phyloP scores from a whole-genome alignment of 2,113 vertebrate species.

The Brienomyrus brachyistius region DNA sequence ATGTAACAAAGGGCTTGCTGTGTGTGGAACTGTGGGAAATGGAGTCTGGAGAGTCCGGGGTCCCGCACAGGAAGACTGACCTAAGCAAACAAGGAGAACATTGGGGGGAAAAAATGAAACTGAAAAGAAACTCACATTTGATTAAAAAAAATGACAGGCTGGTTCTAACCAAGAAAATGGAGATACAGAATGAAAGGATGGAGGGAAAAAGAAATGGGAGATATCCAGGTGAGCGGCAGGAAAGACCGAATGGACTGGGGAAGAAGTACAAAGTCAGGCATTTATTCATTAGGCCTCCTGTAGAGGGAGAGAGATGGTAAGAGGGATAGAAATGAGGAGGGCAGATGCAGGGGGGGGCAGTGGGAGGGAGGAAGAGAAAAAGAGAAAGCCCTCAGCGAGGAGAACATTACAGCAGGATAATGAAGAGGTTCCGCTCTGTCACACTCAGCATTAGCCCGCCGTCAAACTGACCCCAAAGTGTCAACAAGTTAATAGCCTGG shows the following conservation, averaged over 20 bases:
- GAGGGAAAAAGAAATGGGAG: constrained; percentile 24
- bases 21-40: not conserved
- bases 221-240: constrained; percentile 9
- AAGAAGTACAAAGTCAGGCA: not conserved
- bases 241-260: not conserved
- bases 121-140: not conserved
- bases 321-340: not conserved
- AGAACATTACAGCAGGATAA: constrained; percentile 62
- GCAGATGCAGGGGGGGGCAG: not conserved
- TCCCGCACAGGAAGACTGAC: not conserved
- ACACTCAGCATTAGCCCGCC: constrained; percentile 57
- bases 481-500: constrained; percentile 64
- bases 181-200: not conserved
- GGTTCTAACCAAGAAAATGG: not conserved
- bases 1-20: not conserved
- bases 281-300: not conserved
- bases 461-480: constrained; percentile 64
- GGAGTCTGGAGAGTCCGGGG: not conserved
- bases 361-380: constrained; percentile 8
- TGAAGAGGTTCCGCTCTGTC: constrained; percentile 64
- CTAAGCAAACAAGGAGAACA: not conserved
- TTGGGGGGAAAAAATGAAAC: not conserved
- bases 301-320: not conserved
- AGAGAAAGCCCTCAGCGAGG: constrained; percentile 47
- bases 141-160: not conserved